Conservation (phyloP, 2,113 vertebrate genomes). For the Grantiella picta region DNA sequence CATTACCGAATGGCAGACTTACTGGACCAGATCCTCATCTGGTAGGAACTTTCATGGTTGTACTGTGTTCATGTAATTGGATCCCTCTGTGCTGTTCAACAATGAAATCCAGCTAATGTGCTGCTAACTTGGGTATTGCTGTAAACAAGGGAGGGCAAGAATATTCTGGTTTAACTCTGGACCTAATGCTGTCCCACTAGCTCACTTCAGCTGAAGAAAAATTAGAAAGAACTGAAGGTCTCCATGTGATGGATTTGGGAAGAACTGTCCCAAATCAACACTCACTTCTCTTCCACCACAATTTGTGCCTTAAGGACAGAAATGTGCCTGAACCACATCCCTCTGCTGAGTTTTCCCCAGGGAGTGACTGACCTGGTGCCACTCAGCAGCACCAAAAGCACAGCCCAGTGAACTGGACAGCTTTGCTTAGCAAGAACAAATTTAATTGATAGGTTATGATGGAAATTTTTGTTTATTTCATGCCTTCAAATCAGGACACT, state of each 20-base stretch:
- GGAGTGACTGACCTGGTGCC: not conserved
- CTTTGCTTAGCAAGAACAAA: not conserved
- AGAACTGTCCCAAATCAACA: not conserved
- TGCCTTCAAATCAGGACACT: not conserved
- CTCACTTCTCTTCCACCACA: not conserved
- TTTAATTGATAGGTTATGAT: not conserved
- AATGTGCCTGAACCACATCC: not conserved
- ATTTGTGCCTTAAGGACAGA: rapidly evolving
- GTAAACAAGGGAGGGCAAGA: not conserved
- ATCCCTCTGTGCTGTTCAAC: not conserved
- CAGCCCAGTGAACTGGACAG: not conserved
- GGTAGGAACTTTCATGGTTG: not conserved
- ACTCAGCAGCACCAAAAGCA: not conserved
- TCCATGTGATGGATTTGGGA: not conserved
- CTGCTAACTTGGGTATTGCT: not conserved
- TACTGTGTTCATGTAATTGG: not conserved
- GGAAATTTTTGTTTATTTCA: not conserved
- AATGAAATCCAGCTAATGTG: not conserved
- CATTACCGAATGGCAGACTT: not conserved
- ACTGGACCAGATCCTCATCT: not conserved
- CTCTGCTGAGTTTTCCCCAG: not conserved
- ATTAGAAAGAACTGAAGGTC: not conserved
- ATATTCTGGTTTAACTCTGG: not conserved
- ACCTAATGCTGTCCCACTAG: not conserved
- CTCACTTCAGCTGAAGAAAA: not conserved